Percentiles rank a stretch among this genome's conserved stretches.
Evolutionary conservation across 1,140 invertebrate species (phyloP).

Genomic region (Eulimnadia texana): DNA sequence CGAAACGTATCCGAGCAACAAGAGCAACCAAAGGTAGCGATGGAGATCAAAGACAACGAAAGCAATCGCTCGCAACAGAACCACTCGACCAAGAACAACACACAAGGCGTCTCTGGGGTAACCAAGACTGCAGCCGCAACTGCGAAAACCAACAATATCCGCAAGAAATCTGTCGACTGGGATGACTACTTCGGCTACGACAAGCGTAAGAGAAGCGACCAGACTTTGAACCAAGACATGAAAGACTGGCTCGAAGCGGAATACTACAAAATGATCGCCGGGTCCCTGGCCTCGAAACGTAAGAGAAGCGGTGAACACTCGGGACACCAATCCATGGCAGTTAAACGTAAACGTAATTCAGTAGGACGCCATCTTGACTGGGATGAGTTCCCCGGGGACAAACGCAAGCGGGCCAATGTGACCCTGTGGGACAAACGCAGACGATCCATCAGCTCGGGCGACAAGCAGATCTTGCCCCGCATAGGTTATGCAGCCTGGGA

Average conservation of each 20-base stretch:
- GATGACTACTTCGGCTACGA: slow-evolving; percentile 16
- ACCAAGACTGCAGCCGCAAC: too few relatives aligned
- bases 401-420: neutral
- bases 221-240: neutral
- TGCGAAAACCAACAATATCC: slow-evolving; percentile 1
- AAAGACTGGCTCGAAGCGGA: slow-evolving; percentile 10
- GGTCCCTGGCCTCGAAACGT: slow-evolving; percentile 4
- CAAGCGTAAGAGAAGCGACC: neutral
- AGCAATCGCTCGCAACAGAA: neutral
- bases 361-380: slow-evolving; percentile 9
- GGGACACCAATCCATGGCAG: neutral
- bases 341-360: neutral
- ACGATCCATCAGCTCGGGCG: neutral
- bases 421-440: neutral
- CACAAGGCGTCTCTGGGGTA: too few relatives aligned
- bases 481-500: too few relatives aligned
- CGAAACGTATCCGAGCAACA: too few relatives aligned
- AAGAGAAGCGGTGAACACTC: slow-evolving; percentile 3
- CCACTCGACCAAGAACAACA: neutral
- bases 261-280: slow-evolving; percentile 14
- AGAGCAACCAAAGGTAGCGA: too few relatives aligned
- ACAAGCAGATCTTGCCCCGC: too few relatives aligned
- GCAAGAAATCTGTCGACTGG: slow-evolving; percentile 15
- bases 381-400: neutral
- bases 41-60: too few relatives aligned